These are phyloP conservation scores for Yponomeuta malinellus DNA, from an alignment of 2,888 invertebrate species.

Conservation along the genomic window DNA sequence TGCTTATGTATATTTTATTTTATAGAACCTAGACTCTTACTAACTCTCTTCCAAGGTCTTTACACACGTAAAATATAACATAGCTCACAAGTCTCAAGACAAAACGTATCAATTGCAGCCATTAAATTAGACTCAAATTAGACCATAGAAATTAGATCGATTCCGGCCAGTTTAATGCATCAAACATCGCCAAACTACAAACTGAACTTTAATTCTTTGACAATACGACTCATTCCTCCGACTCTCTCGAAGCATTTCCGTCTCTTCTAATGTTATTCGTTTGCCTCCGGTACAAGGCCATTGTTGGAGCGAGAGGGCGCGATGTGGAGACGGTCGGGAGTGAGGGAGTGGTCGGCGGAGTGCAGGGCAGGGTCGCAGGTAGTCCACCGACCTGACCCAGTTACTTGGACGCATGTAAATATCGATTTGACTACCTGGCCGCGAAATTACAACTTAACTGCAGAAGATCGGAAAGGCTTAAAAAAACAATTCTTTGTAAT, in stretches of 20 bases:
- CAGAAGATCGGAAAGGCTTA: no score
- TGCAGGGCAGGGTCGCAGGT: conserved; percentile 70
- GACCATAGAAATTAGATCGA: not conserved
- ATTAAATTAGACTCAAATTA: not conserved
- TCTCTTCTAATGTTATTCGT: conserved; percentile 27
- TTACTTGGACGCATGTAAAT: conserved; percentile 44
- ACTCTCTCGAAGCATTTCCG: conserved; percentile 1
- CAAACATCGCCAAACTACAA: not conserved
- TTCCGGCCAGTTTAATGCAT: not conserved
- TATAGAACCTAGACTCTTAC: no score
- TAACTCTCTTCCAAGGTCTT: no score
- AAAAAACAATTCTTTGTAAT: no score
- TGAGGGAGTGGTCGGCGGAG: conserved; percentile 42
- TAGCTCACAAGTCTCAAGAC: not conserved
- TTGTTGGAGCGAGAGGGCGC: conserved; percentile 36
- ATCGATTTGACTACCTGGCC: conserved; percentile 62
- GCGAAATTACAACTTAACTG: no score
- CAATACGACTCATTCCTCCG: not conserved
- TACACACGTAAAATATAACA: not conserved
- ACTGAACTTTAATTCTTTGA: not conserved
- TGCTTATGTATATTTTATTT: no score
- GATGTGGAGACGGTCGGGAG: conserved; percentile 25
- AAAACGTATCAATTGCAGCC: not conserved
- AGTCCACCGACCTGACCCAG: conserved; percentile 70
- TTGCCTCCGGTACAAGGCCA: conserved; percentile 56